phyloP scores from a whole-genome alignment of 2,797 vertebrate genomes.

The Caiman crocodilus region DNA sequence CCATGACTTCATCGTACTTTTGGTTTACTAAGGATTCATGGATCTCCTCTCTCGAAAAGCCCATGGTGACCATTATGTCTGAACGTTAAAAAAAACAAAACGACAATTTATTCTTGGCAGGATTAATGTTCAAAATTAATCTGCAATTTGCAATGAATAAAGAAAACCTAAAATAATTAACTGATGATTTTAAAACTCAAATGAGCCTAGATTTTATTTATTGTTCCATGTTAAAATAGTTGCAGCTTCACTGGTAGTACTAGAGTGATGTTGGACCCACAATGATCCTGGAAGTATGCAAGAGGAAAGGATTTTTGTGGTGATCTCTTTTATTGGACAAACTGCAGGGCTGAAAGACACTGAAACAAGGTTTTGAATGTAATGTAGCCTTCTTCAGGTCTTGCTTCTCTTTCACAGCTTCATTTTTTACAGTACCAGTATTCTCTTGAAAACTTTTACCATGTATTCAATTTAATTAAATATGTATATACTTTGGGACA shows the following conservation, averaged over 20 bases:
- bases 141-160: background rate
- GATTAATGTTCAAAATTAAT: background rate
- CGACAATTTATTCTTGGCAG: background rate
- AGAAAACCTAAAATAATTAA: background rate
- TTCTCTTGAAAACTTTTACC: background rate
- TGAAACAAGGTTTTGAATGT: too few relatives aligned
- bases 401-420: too few relatives aligned
- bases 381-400: too few relatives aligned
- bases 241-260: background rate
- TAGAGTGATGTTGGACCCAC: too few relatives aligned
- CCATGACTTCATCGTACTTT: conserved; percentile 98
- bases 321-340: too few relatives aligned
- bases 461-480: background rate
- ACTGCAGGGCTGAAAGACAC: too few relatives aligned
- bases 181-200: background rate
- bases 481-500: background rate
- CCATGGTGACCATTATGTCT: conserved; percentile 99
- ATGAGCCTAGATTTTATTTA: background rate
- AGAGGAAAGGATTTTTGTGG: too few relatives aligned
- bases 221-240: background rate
- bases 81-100: conserved; percentile 39
- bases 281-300: too few relatives aligned
- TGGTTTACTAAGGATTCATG: conserved; percentile 92
- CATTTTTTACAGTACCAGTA: background rate
- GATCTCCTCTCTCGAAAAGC: conserved; percentile 96